Evolutionary conservation across 1,140 invertebrate species (phyloP), one percentile per base, ranked within the genome.

Genomic region (Medauroidea extradentata): DNA sequence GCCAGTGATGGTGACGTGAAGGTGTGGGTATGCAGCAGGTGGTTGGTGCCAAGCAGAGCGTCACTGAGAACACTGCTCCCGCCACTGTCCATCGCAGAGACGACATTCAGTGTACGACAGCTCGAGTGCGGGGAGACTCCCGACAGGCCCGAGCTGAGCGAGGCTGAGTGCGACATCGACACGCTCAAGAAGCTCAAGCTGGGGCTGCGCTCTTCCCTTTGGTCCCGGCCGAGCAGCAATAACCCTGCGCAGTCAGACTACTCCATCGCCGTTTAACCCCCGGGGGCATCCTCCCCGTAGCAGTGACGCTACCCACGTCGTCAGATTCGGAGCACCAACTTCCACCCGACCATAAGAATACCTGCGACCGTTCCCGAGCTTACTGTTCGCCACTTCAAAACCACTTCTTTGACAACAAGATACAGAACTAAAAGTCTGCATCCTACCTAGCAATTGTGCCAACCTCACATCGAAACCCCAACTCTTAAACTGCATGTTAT

Each of bases 111-210:
- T 23, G 74, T 74, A 60, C 72, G 72, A 25, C 60, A 70, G 65
- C 64, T 34, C 62, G 69, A 44, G 73, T 75, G 38, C 69, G 74
- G 25, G 69, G 67, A 29, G 70, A 64, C 48, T 68, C 65, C 57
- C 49, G 80, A 78, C 64, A 77, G 78, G 63, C 77, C 75, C 52
- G 85, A 86, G 68, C 71, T 85, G 50, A 83, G 83, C 65, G 85
- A 87, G 67, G 83, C 85, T 29, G 85, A 88, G 71, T 86, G 84
- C 74, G 86, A 88, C 75, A 84, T 87, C 70, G 86, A 88, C 65
- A 86, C 85, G n/a, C 69, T 88, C 52, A 88, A 88, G 68, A 88
- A 88, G 71, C 72, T 88, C 38, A 88, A 88, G 73, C 74, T 88
- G 41, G 85, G 85, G 4, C 73, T 86, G 63, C 75, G 85, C 50